Evolutionary conservation across 2,797 vertebrate genomes (phyloP).

Genomic region (Labroides dimidiatus): DNA sequence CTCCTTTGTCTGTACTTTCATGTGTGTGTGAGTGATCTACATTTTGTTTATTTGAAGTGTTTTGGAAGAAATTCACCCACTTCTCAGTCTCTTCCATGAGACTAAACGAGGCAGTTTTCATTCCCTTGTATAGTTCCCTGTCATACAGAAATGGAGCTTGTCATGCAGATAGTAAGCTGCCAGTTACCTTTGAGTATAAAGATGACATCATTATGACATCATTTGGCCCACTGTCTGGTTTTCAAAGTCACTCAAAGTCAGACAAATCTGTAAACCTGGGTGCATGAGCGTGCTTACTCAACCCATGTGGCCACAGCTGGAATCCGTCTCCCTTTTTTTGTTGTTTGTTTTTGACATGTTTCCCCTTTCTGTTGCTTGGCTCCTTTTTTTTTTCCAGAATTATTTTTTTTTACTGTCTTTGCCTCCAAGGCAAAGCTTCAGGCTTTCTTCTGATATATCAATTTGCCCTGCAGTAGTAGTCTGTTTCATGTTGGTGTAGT

Average conservation of each 20-base stretch:
- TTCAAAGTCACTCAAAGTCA: slow-evolving; percentile 37
- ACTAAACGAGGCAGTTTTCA: slow-evolving; percentile 32
- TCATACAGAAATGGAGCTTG: slow-evolving; percentile 19
- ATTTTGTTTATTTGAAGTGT: slow-evolving; percentile 15
- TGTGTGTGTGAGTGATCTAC: background rate
- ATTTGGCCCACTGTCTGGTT: slow-evolving; percentile 40
- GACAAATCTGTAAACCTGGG: slow-evolving; percentile 42
- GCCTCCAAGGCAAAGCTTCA: slow-evolving; percentile 44
- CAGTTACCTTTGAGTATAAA: slow-evolving; percentile 33
- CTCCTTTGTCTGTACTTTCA: background rate
- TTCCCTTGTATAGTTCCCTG: slow-evolving; percentile 10
- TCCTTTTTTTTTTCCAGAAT: slow-evolving; percentile 51
- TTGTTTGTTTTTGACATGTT: slow-evolving; percentile 25
- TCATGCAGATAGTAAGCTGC: slow-evolving; percentile 46
- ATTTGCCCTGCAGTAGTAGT: slow-evolving; percentile 27
- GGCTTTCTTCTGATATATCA: slow-evolving; percentile 57
- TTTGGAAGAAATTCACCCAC: slow-evolving; percentile 23
- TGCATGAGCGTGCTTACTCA: slow-evolving; percentile 19
- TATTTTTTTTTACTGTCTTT: slow-evolving; percentile 50
- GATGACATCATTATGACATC: slow-evolving; percentile 61
- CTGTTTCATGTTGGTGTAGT: slow-evolving; percentile 61
- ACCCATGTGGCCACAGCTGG: slow-evolving; percentile 32
- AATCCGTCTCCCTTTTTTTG: slow-evolving; percentile 22
- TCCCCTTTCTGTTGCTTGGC: slow-evolving; percentile 3
- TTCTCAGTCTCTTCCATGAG: slow-evolving; percentile 13